These are phyloP conservation scores for Gavia stellata DNA, from an alignment of 2,113 vertebrate species.

Conservation along the genomic window DNA sequence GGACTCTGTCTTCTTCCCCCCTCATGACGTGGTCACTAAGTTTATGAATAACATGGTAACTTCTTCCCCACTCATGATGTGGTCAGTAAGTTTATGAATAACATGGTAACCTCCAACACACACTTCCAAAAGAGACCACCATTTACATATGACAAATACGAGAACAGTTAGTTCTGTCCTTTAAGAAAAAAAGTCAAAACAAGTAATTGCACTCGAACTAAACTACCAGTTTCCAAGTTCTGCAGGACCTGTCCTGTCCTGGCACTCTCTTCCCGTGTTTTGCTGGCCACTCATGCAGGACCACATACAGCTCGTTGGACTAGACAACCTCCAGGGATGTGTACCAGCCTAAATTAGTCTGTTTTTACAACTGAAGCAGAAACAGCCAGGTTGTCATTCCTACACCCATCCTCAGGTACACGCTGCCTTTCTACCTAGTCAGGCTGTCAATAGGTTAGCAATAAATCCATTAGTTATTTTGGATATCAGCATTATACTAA, in stretches of 20 bases:
- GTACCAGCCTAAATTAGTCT: not conserved
- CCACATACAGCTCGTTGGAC: no score
- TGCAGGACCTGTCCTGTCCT: not conserved
- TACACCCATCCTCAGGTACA: no score
- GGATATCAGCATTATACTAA: fast-evolving
- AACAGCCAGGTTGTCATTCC: not conserved
- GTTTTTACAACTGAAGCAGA: not conserved
- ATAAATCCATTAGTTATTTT: fast-evolving
- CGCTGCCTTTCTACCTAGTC: no score
- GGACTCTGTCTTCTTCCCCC: not conserved
- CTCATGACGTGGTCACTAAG: not conserved
- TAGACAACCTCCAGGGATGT: not conserved
- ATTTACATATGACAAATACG: fast-evolving
- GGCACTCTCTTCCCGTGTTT: not conserved
- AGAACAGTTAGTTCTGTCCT: not conserved
- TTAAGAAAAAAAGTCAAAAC: not conserved
- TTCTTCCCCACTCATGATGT: not conserved
- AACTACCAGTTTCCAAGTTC: not conserved
- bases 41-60: not conserved
- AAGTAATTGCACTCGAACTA: not conserved
- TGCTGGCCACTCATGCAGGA: not conserved
- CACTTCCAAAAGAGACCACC: not conserved
- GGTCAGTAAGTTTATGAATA: not conserved
- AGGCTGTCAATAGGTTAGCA: no score
- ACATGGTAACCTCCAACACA: not conserved